Conservation (phyloP, 2,888 invertebrate genomes). For the Caradrina kadenii region DNA sequence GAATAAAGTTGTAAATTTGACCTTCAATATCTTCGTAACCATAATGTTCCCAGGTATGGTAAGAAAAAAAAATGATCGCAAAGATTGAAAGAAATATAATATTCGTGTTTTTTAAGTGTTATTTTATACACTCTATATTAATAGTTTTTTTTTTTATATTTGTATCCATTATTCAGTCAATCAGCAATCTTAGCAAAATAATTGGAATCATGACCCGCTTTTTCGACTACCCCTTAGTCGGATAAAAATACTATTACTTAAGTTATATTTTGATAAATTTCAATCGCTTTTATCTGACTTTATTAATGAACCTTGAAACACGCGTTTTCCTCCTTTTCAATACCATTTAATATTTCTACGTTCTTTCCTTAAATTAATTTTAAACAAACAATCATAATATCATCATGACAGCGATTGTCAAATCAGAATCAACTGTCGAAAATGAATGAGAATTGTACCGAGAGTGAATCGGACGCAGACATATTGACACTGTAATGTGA, state of each 20-base stretch:
- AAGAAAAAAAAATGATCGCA: no score
- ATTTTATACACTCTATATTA: no score
- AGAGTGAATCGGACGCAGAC: constrained; percentile 29
- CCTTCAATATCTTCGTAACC: no score
- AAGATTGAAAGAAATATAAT: no score
- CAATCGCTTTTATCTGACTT: neutral
- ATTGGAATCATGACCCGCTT: neutral
- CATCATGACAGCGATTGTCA: constrained; percentile 4
- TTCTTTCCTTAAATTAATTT: constrained; percentile 12
- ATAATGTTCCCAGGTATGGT: no score
- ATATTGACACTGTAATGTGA: constrained; percentile 33
- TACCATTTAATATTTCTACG: neutral
- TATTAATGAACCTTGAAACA: neutral
- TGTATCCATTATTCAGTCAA: neutral
- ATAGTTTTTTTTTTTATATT: no score
- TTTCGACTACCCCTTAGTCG: rapidly evolving
- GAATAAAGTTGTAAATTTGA: no score
- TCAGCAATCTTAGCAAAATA: neutral
- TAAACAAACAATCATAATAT: constrained; percentile 34
- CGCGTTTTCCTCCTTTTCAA: neutral
- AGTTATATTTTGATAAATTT: neutral
- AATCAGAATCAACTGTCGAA: constrained; percentile 24
- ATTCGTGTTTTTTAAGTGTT: no score
- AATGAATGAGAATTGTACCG: constrained; percentile 21
- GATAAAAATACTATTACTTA: neutral